Evolutionary conservation across 1,140 invertebrate species (phyloP).

Genomic region (Leptonema lineaticorne): DNA sequence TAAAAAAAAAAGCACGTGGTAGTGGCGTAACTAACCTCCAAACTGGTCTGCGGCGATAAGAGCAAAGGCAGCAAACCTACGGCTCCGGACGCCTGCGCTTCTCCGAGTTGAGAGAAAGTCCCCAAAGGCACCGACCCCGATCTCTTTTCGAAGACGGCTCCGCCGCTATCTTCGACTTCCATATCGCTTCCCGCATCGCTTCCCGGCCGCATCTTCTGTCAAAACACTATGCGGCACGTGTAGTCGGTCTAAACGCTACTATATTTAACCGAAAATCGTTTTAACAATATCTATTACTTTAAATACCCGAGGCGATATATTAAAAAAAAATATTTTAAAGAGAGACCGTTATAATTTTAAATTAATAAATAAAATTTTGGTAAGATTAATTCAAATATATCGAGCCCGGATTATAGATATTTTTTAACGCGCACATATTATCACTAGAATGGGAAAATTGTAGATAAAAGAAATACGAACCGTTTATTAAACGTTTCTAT

Average conservation of each 20-base stretch:
- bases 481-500: too few species aligned
- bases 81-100: not conserved
- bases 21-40: conserved; percentile 18
- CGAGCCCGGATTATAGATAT: too few species aligned
- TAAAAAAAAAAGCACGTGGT: conserved; percentile 38
- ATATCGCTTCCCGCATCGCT: not conserved
- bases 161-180: not conserved
- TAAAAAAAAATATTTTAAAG: too few species aligned
- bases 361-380: too few species aligned
- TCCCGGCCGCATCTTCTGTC: not conserved
- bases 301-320: too few species aligned
- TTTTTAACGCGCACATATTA: too few species aligned
- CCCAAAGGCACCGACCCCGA: not conserved
- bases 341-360: too few species aligned
- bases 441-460: too few species aligned
- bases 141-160: not conserved
- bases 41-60: not conserved
- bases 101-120: not conserved
- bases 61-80: not conserved
- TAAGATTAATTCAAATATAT: too few species aligned
- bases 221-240: not conserved
- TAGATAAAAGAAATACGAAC: too few species aligned
- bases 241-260: not conserved
- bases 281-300: too few species aligned
- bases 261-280: too few species aligned